Base-by-base conservation (phyloP, 2,888 invertebrate species). In the Polymixis lichenea region DNA sequence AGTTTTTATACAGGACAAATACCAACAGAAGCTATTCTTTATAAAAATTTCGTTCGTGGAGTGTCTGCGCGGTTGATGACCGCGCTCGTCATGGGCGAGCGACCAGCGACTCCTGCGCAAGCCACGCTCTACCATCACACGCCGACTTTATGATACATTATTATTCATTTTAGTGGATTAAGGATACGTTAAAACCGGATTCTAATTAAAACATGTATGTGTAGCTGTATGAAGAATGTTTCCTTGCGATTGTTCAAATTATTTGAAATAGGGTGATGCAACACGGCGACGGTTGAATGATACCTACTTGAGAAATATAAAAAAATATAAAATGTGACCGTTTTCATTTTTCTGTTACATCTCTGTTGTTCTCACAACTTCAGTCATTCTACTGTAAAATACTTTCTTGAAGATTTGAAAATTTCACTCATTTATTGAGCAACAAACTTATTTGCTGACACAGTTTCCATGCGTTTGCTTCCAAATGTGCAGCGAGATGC, bases 11-110 rank as follows among this genome's bases (percentile, higher is more conserved):
- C 72, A 85, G 83, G 74, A 80, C 69, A 75, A 83, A 86, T 84
- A 83, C 86, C 85, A 84, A 84, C 82, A 86, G 84, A 82, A 89
- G 84, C 83, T 87, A 87, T 88, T 89, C 86, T 88, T 85, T 84
- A 87, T 86, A 88, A 87, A 88, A 89, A 86, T 91, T 90, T 89
- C 76, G 91, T 90, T 90, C 85, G 88, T 85, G 77, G 77, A 86
- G 84, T 82, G 89, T 85, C 84, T 84, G 77, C 38, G 89, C 92
- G 92, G 93, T 92, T 91, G 90, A 88, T 91, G 89, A 91, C 93
- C 91, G 86, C 83, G 72, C 78, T 79, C 89, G 92, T 93, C 92
- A 93, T 89, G 93, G 88, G 77, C 90, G 82, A 88, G 77, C 84
- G 89, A 68, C 80, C 89, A 89, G 84, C 88, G 86, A 74, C 88